These are phyloP conservation scores for Cheirogaleus major DNA, from an alignment of 2,797 vertebrate genomes.

Conservation along the genomic window DNA sequence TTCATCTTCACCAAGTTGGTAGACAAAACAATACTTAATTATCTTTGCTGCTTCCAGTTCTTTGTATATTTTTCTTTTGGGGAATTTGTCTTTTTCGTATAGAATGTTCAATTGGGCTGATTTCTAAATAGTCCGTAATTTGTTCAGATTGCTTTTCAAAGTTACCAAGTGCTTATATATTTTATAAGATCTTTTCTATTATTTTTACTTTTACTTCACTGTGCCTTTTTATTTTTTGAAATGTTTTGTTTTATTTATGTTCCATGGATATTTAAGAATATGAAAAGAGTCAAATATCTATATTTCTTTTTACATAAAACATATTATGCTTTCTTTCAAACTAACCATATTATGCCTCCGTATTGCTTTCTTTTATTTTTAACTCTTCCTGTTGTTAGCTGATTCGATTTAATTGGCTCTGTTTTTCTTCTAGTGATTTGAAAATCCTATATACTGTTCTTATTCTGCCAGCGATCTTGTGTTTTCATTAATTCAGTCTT, in stretches of 20 bases:
- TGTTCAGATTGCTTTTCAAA: neutral
- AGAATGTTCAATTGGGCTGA: neutral
- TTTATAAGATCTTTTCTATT: neutral
- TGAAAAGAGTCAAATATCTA: neutral
- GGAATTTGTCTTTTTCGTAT: neutral
- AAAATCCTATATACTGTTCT: neutral
- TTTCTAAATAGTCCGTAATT: slow-evolving; percentile 1
- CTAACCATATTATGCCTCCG: neutral
- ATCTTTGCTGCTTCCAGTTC: neutral
- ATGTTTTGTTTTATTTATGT: neutral
- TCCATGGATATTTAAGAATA: neutral
- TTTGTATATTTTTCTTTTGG: neutral
- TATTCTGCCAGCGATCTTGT: neutral
- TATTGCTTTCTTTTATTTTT: neutral
- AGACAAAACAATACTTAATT: neutral
- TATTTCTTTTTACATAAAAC: neutral
- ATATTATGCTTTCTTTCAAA: neutral
- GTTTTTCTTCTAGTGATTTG: slow-evolving; percentile 36
- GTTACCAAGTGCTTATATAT: neutral
- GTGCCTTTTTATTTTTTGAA: neutral
- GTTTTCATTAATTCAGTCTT: slow-evolving; percentile 38
- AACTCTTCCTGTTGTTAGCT: neutral
- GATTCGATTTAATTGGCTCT: slow-evolving; percentile 42
- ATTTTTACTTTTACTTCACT: neutral
- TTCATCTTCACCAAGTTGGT: neutral